Conservation (phyloP, 2,797 vertebrate genomes). For the Myripristis murdjan region DNA sequence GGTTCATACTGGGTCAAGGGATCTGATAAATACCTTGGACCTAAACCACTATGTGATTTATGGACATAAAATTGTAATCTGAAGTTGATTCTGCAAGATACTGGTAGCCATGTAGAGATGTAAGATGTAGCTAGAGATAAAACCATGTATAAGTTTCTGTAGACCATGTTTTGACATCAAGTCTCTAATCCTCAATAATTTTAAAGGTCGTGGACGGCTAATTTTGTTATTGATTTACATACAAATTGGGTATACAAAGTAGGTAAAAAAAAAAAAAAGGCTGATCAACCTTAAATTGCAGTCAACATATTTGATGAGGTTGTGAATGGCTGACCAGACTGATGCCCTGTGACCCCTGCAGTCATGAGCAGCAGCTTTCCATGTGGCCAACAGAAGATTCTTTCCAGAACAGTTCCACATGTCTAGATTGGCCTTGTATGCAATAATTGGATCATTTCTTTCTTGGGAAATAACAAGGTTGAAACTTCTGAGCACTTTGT, state of each 20-base stretch:
- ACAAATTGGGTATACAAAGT: constrained; percentile 8
- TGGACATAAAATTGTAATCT: too few species aligned
- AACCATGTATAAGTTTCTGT: too few species aligned
- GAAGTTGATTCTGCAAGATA: too few species aligned
- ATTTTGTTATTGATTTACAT: too few species aligned
- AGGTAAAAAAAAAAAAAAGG: constrained; percentile 35
- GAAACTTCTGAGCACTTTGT: constrained; percentile 39
- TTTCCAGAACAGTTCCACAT: constrained; percentile 66
- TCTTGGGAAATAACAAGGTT: constrained; percentile 46
- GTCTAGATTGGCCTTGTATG: constrained; percentile 52
- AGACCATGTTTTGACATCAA: too few species aligned
- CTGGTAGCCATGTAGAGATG: too few species aligned
- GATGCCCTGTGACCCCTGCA: constrained; percentile 59
- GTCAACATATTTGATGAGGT: constrained; percentile 37
- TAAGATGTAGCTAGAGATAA: too few species aligned
- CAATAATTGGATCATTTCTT: constrained; percentile 45
- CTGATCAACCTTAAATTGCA: constrained; percentile 34
- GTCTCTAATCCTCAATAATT: too few species aligned
- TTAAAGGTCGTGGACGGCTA: too few species aligned
- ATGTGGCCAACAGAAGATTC: constrained; percentile 62
- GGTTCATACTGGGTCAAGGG: too few species aligned
- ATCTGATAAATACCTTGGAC: too few species aligned
- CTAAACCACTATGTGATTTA: too few species aligned
- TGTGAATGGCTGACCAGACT: constrained; percentile 53
- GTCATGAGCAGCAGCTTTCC: constrained; percentile 69